Evolutionary conservation across 2,797 vertebrate genomes (phyloP).

Genomic region (Podarcis siculus): DNA sequence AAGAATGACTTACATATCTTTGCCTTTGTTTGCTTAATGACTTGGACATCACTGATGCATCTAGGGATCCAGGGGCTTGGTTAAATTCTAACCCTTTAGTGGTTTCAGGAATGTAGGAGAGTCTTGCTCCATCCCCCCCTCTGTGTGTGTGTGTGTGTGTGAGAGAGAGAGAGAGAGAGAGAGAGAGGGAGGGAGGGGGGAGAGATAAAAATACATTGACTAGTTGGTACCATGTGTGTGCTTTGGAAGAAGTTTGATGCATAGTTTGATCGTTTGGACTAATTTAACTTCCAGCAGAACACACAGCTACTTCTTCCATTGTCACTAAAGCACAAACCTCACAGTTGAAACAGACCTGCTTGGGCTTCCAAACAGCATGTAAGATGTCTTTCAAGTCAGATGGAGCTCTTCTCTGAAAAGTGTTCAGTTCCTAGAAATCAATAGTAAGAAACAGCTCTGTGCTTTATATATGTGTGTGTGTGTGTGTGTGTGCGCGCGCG

Average conservation of each 20-base stretch:
- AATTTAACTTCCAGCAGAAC: neutral
- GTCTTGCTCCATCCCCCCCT: no score
- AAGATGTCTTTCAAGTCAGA: neutral
- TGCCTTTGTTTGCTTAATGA: no score
- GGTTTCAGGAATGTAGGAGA: no score
- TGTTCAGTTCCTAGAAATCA: neutral
- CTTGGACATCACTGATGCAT: no score
- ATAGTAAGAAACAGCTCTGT: neutral
- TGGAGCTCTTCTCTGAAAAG: neutral
- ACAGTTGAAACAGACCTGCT: neutral
- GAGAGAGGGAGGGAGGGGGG: no score
- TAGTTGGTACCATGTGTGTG: neutral
- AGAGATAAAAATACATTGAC: neutral
- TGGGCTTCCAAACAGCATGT: neutral
- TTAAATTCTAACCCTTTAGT: no score
- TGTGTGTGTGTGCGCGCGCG: no score
- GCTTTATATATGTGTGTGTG: no score
- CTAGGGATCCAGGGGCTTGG: no score
- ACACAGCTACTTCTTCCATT: neutral
- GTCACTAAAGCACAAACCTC: neutral
- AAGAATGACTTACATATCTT: neutral
- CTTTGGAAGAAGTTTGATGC: neutral
- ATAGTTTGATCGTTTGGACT: neutral
- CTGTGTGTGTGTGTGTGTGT: no score
- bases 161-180: no score